These are phyloP conservation scores for Acanthochromis polyacanthus DNA, from an alignment of 2,113 vertebrate species.

Conservation along the genomic window DNA sequence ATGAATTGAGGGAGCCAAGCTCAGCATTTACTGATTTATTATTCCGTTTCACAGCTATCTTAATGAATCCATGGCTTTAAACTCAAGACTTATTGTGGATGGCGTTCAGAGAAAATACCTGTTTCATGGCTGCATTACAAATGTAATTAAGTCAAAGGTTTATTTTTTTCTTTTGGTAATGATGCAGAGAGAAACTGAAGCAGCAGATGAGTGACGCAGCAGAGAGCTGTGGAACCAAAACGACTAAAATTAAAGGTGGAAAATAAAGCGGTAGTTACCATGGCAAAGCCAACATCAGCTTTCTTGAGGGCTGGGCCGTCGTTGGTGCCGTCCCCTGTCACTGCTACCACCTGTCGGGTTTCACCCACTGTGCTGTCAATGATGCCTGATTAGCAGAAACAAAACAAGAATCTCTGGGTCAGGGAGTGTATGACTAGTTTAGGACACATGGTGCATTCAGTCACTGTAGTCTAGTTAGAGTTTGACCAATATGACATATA, in stretches of 20 bases:
- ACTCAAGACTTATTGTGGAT: constrained; percentile 6
- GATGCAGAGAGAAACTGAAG: constrained; percentile 37
- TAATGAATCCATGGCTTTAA: constrained; percentile 5
- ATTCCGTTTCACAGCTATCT: constrained; percentile 49
- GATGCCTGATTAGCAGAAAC: constrained; percentile 86
- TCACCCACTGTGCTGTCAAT: constrained; percentile 95
- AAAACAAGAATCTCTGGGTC: constrained; percentile 1
- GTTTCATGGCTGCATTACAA: constrained; percentile 45
- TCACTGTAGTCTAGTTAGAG: background rate
- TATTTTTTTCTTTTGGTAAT: constrained; percentile 12
- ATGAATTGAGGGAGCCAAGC: constrained; percentile 8
- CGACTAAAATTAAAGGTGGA: background rate
- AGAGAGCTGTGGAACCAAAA: background rate
- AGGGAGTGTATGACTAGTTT: background rate
- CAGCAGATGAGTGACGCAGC: constrained; percentile 10
- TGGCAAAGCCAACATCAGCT: constrained; percentile 98
- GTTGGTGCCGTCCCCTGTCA: constrained; percentile 97
- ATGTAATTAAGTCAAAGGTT: constrained; percentile 33
- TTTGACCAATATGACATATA: background rate
- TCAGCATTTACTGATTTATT: constrained; percentile 49
- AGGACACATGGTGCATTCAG: background rate
- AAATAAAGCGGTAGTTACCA: constrained; percentile 84
- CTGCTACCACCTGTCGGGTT: constrained; percentile 95
- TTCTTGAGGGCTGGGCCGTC: constrained; percentile 98
- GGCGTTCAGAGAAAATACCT: constrained; percentile 17